Evolutionary conservation across 1,140 invertebrate species (phyloP).

Genomic region (Dinoponera quadriceps): DNA sequence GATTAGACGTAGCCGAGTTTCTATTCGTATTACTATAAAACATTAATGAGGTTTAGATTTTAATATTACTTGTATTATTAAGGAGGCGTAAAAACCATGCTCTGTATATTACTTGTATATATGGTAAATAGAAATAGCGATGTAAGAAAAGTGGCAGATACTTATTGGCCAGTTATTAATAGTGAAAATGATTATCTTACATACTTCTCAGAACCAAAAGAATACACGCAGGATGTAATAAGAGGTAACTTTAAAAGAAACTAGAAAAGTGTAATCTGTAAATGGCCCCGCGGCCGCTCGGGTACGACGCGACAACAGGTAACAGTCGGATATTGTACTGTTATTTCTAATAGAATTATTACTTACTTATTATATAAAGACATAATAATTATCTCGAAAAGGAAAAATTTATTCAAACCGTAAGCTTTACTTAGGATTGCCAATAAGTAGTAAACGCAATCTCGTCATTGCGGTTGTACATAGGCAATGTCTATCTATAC

Average conservation of each 20-base stretch:
- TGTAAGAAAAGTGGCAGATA: slow-evolving; percentile 82
- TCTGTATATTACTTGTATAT: slow-evolving; percentile 81
- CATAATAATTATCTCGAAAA: slow-evolving; percentile 77
- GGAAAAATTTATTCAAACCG: slow-evolving; percentile 78
- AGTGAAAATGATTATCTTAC: slow-evolving; percentile 78
- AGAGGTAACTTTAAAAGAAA: slow-evolving; percentile 70
- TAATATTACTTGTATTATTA: slow-evolving; percentile 78
- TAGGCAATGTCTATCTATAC: slow-evolving; percentile 77
- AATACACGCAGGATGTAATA: slow-evolving; percentile 73
- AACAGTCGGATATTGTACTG: slow-evolving; percentile 65
- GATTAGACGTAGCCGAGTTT: slow-evolving; percentile 80
- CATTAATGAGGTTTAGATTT: slow-evolving; percentile 78
- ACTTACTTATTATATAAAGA: slow-evolving; percentile 75
- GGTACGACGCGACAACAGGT: slow-evolving; percentile 55
- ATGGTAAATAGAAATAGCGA: slow-evolving; percentile 81
- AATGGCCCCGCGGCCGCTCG: slow-evolving; percentile 60
- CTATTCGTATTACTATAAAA: slow-evolving; percentile 79
- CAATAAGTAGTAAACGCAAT: slow-evolving; percentile 74
- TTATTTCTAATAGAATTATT: slow-evolving; percentile 77
- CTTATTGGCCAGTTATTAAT: slow-evolving; percentile 82
- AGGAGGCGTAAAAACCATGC: slow-evolving; percentile 69
- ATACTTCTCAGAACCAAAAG: slow-evolving; percentile 81
- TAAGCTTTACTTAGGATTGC: slow-evolving; percentile 80
- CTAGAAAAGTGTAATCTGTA: slow-evolving; percentile 71
- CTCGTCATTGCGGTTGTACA: slow-evolving; percentile 72